Evolutionary conservation across 2,113 vertebrate species (phyloP), one percentile per base, ranked within the genome.

Genomic region (Myocastor coypus): DNA sequence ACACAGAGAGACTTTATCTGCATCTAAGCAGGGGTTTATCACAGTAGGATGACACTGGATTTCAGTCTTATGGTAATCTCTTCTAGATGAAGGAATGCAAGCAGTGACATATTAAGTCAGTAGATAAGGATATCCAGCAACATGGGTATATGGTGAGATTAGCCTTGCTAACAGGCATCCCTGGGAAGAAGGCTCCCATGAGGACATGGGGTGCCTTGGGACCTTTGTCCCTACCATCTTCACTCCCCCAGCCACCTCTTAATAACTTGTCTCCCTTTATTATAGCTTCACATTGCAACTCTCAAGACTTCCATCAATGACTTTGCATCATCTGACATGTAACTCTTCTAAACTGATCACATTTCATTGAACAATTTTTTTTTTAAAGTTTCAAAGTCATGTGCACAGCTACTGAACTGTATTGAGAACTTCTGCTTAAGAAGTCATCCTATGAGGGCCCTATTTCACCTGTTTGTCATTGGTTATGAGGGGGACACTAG

Each of bases 261-360:
- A 75, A 64, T 57, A 77, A 91, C 32, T n/a, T 83, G 28, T 24
- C 7, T 85, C 57, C 66, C 4, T 89, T 89, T 73, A 13, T 71
- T 59, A 94, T 32, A 69, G 14, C 40, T 88, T 95, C n/a, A 37
- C 85, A 59, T 82, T 81, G 80, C 55, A 88, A n/a, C n/a, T 93
- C 10, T 94, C 52, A 12, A n/a, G 46, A 42, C 42, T 95, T 81
- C 12, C 19, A 50, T 83, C 86, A 8, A 83, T 42, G 19, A 82
- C 32, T 55, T 88, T 78, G 1, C 40, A 34, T 71, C 10, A 22
- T 78, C 71, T 71, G 34, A 6, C n/a, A 64, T 50, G n/a, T 13
- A 64, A 87, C 6, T 42, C 37, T 87, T 81, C 59, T 82, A 37
- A 12, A 24, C 84, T 75, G 10, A 13, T 42, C 37, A 92, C 37